Evolutionary conservation across 1,140 invertebrate genomes (phyloP), one percentile per base, ranked within the genome.

Genomic region (Hycleus phaleratus): DNA sequence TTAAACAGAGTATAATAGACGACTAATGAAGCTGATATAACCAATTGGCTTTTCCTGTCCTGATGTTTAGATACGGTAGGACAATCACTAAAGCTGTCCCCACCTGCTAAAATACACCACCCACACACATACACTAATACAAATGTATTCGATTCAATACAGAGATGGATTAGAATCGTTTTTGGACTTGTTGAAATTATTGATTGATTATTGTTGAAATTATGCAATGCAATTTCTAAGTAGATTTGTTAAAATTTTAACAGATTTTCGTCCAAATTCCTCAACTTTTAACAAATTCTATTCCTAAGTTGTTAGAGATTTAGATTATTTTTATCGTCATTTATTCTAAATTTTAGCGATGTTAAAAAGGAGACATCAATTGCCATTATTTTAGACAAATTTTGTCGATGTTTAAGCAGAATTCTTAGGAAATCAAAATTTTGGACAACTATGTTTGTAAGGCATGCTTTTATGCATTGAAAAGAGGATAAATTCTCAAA

Each of bases 31-130:
- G 54, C 55, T 63, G 56, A 60, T 63, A 60, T 60, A 58, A 58
- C 38, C 61, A 63, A 63, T 63, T 63, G 61, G 61, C 61, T 63
- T 60, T 63, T 63, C 61, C 61, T 63, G 52, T 32, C 44, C 52
- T 18, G 32, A 7, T 32, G 4, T 32, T 7, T 32, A 55, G 26
- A 32, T 47, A 52, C 56, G 42, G 26, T 50, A 55, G 52, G 46
- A 55, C 44, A 55, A 52, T 58, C 45, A 58, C 8, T 49, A 40
- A 26, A 58, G 9, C 32, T 7, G 18, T 49, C 45, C 56, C 44
- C 49, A 58, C 46, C 49, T 58, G 45, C 56, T 10, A 11, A 12
- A 25, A 18, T n/a, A 12, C 48, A 12, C 48, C 50, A 50, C 46
- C 42, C 2, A 51, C 26, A 51, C 26, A 43, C 3, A 45, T 12